Evolutionary conservation across 2,888 invertebrate genomes (phyloP).

Genomic region (Gymnocheta viridis): DNA sequence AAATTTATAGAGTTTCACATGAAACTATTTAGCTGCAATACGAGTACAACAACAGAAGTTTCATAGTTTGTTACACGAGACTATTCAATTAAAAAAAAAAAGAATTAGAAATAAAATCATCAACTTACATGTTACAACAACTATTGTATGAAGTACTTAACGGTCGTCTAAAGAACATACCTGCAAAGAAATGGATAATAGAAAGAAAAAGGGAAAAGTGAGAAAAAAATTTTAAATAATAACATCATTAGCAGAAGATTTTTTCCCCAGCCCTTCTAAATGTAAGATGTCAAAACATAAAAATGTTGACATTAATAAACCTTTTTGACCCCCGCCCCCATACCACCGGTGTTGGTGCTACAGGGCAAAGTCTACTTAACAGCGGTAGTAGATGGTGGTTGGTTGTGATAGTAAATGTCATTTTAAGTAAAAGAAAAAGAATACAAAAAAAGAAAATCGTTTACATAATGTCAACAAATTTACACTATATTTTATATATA

Average conservation of each 20-base stretch:
- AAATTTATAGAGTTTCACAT: slow-evolving; percentile 14
- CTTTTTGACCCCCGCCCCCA: slow-evolving; percentile 8
- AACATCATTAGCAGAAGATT: slow-evolving; percentile 45
- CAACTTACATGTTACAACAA: slow-evolving; percentile 30
- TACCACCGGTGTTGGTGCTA: neutral
- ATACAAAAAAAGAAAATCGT: slow-evolving; percentile 13
- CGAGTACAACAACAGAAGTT: slow-evolving; percentile 31
- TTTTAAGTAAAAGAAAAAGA: slow-evolving; percentile 15
- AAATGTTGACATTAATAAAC: slow-evolving; percentile 42
- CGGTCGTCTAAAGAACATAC: slow-evolving; percentile 44
- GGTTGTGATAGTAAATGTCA: slow-evolving; percentile 43
- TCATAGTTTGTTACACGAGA: slow-evolving; percentile 6
- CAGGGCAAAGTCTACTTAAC: slow-evolving; percentile 12
- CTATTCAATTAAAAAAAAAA: neutral
- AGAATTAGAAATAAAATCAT: neutral
- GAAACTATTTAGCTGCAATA: slow-evolving; percentile 14
- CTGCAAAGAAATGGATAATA: slow-evolving; percentile 39
- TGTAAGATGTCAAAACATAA: slow-evolving; percentile 40
- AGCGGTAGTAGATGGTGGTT: slow-evolving; percentile 29
- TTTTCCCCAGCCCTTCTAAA: neutral
- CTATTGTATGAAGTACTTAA: neutral
- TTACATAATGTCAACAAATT: slow-evolving; percentile 62
- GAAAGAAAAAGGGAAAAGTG: neutral
- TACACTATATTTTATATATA: slow-evolving; percentile 33
- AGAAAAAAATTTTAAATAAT: slow-evolving; percentile 9